Evolutionary conservation across 2,888 invertebrate genomes (phyloP), one percentile per base, ranked within the genome.

Genomic region (Erpobdella octoculata): DNA sequence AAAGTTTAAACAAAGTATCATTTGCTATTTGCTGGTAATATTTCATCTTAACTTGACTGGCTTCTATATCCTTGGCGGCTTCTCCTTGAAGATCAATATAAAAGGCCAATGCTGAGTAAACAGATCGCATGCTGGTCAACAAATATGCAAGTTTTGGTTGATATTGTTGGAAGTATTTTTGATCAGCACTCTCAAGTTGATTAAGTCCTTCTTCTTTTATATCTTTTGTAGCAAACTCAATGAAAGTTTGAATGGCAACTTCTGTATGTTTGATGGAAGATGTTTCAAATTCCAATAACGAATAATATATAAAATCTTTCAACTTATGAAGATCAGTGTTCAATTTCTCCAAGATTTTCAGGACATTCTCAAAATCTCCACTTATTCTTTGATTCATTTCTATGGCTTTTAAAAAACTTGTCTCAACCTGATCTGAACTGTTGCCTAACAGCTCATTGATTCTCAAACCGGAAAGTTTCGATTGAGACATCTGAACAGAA

Each of bases 271-370:
- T 36, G 2, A 66, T 38, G 1, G 41, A 53, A 0, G 72, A 72
- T 1, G 72, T 72, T 25, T 53, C 68, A 5, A 33, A 48, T 28
- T 72, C 59, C 9, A 72, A 38, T 15, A 72, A 15, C 21, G 72
- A 53, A 12, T 68, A 68, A 36, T 72, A 72, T 12, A 72, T 69
- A 36, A 68, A 72, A 12, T 72, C 72, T 21, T 59, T 35, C 35
- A 72, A 62, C n/a, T 72, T 33, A 15, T 28, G 36, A 18, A 64
- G 53, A 28, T 33, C 35, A 4, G 31, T 35, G 31, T 37, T 28
- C 1, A 58, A n/a, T 0, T 21, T 18, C n/a, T 21, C 41, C 58
- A 72, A 53, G 25, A 18, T 4, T 2, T n/a, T 18, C 0, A 71
- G 18, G 28, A 65, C 65, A 12, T 8, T 15, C 3, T 33, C 53